Percentiles rank a stretch among this genome's conserved stretches.
phyloP scores from a whole-genome alignment of 2,113 vertebrate species.

The Xenopus borealis region DNA sequence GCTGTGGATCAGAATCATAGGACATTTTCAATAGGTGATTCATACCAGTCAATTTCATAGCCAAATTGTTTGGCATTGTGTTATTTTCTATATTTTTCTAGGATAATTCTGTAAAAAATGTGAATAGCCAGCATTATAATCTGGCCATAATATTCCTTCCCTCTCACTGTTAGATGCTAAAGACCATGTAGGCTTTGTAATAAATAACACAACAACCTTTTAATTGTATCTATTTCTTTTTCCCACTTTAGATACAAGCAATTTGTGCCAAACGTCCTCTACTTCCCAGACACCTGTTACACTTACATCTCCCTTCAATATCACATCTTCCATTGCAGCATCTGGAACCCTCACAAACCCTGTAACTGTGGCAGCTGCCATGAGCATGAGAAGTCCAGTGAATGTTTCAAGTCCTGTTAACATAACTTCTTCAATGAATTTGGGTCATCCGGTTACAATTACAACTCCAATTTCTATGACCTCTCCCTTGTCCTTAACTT shows the following conservation, averaged over 20 bases:
- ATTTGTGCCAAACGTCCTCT: constrained; percentile 87
- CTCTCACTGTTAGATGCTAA: neutral
- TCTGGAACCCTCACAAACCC: constrained; percentile 83
- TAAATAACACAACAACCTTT: no score
- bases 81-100: neutral
- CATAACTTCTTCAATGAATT: constrained; percentile 86
- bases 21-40: constrained; percentile 47
- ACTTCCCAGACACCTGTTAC: constrained; percentile 90
- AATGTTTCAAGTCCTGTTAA: constrained; percentile 91
- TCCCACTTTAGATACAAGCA: constrained; percentile 85
- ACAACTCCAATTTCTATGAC: constrained; percentile 85
- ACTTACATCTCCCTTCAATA: constrained; percentile 94
- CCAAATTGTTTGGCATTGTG: neutral
- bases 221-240: constrained; percentile 55
- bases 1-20: constrained; percentile 47
- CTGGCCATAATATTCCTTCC: no score
- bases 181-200: no score
- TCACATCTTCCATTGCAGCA: constrained; percentile 88
- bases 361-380: constrained; percentile 91
- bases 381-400: constrained; percentile 91
- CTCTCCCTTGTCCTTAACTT: constrained; percentile 83
- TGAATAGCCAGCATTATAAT: neutral
- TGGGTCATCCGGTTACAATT: constrained; percentile 94
- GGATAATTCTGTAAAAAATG: neutral
- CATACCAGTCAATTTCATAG: neutral